Base-by-base conservation (phyloP, 2,113 vertebrate genomes). In the Alosa alosa region DNA sequence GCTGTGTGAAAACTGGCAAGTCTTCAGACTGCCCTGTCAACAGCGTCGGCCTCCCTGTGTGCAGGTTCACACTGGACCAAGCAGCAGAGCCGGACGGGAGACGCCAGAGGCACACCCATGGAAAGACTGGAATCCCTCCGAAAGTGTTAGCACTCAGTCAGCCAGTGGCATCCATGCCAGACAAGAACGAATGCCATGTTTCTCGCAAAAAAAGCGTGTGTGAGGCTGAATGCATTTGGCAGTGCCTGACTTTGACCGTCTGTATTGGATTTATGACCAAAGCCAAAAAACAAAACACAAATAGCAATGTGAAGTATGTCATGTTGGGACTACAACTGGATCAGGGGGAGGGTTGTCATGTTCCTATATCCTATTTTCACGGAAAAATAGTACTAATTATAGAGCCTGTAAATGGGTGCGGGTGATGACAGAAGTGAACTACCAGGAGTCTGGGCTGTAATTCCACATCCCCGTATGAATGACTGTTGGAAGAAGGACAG, bases 61-160 rank as follows among this genome's bases (percentile, higher is more conserved):
- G 83, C 15, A 17, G 52, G 41, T 39, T 22, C 17, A 11, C 20
- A 72, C 52, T 55, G 15, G 13, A 17, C 52, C 52, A 5, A 55
- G 15, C 15, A 55, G 52, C 52, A 17, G 52, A 20, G 20, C 31
- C n/a, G 47, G 13, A 81, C 22, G 31, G 68, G 68, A 44, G 45
- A 83, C 81, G 86, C 84, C 55, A 82, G 83, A 81, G 87, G 83
- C 39, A 90, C 88, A 49, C 87, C 85, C 87, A 22, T 84, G 68
- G 83, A 87, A 84, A 81, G 41, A 64, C 1, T 11, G 64, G 81
- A 72, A 84, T 81, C 83, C 50, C 39, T 82, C 68, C 81, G 81
- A 57, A 46, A 47, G 2, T 44, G 31, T 17, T 13, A 15, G 50
- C 15, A 52, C 50, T 52, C 50, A 52, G 15, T n/a, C 85, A 85